Percentiles rank a stretch among this genome's conserved stretches.
These are phyloP conservation scores for Protobothrops mucrosquamatus DNA, from an alignment of 2,113 vertebrate species.

Conservation along the genomic window DNA sequence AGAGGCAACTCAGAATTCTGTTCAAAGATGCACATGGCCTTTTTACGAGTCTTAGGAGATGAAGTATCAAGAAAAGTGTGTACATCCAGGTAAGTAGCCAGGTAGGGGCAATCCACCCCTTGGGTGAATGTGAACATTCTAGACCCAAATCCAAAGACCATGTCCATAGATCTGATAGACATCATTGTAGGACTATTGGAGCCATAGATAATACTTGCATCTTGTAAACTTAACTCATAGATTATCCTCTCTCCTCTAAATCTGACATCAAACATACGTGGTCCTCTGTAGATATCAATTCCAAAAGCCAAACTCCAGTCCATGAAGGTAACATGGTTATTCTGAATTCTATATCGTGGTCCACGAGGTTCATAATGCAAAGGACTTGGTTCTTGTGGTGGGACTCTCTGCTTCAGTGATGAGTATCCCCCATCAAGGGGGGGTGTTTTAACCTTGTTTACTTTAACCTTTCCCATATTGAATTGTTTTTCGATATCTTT, in stretches of 20 bases:
- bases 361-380: constrained; percentile 9
- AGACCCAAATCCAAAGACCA: constrained; percentile 51
- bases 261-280: not conserved
- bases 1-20: constrained; percentile 4
- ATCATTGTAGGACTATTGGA: constrained; percentile 2
- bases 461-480: not conserved
- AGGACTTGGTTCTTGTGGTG: not conserved
- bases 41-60: constrained; percentile 64
- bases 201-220: constrained; percentile 1
- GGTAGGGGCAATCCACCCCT: constrained; percentile 77
- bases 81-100: constrained; percentile 72
- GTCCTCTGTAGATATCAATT: not conserved
- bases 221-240: constrained; percentile 21
- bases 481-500: constrained; percentile 9
- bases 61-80: constrained; percentile 73
- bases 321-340: constrained; percentile 12
- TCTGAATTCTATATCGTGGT: not conserved
- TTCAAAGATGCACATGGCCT: constrained; percentile 16
- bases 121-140: constrained; percentile 73
- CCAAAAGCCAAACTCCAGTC: constrained; percentile 21
- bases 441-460: not conserved
- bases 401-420: not conserved
- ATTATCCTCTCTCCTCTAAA: constrained; percentile 11
- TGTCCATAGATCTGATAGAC: constrained; percentile 7
- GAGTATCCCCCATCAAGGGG: not conserved